Conservation (phyloP, 35 echinoderm and acorn worm genomes). For the Holothuria glaberrima region DNA sequence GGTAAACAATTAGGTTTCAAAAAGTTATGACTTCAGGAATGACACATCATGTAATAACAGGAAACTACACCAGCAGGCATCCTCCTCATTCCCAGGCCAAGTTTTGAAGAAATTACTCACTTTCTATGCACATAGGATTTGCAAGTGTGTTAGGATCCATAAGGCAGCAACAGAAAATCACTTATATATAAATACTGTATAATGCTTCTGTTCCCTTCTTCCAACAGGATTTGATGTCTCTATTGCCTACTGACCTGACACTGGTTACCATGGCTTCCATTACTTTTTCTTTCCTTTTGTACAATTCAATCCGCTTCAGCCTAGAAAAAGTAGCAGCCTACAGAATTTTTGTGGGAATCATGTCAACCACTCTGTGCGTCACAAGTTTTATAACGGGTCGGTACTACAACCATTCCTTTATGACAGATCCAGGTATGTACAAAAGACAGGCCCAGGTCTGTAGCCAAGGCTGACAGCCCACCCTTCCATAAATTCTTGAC, state of each 20-base stretch:
- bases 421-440: constrained; percentile 18
- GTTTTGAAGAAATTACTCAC: no score
- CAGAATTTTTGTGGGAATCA: neutral
- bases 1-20: no score
- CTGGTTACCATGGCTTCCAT: neutral
- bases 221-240: neutral
- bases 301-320: neutral
- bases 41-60: no score
- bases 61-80: no score
- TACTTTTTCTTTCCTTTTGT: neutral
- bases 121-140: no score
- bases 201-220: neutral
- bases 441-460: constrained; percentile 5
- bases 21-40: no score
- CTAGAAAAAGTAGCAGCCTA: neutral
- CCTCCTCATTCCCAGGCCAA: no score
- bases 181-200: neutral
- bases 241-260: neutral
- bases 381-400: neutral
- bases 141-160: neutral
- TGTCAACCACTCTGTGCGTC: neutral
- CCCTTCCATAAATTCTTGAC: no score
- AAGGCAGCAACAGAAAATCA: neutral
- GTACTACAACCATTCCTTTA: neutral
- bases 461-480: no score